These are phyloP conservation scores for Branchellion lobata DNA, from an alignment of 2,888 invertebrate species.

Conservation along the genomic window DNA sequence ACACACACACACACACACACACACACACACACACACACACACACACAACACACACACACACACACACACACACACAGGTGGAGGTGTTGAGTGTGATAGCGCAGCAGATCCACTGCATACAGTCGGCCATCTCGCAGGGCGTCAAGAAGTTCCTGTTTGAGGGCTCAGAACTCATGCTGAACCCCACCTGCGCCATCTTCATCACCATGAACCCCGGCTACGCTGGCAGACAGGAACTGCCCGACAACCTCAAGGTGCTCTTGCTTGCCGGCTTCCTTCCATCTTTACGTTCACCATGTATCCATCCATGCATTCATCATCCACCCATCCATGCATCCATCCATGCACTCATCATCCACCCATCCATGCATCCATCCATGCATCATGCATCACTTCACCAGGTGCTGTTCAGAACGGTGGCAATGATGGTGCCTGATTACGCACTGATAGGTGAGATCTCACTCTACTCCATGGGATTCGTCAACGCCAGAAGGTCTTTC, in stretches of 20 bases:
- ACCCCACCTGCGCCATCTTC: constrained; percentile 63
- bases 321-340: no score
- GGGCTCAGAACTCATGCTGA: constrained; percentile 61
- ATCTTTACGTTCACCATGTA: no score
- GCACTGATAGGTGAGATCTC: constrained; percentile 63
- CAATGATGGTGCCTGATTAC: constrained; percentile 64
- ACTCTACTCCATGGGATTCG: constrained; percentile 64
- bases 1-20: no score
- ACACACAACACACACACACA: no score
- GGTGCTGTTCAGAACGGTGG: constrained; percentile 65
- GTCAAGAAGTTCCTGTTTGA: constrained; percentile 72
- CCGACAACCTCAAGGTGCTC: constrained; percentile 61
- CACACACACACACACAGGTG: not conserved
- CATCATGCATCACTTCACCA: constrained; percentile 46
- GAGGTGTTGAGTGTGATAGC: constrained; percentile 90
- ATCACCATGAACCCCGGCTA: constrained; percentile 65
- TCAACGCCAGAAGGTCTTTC: constrained; percentile 65
- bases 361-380: not conserved
- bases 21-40: no score
- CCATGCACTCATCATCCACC: no score
- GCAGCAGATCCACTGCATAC: constrained; percentile 88
- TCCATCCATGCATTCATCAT: no score
- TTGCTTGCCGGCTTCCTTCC: not conserved
- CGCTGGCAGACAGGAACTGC: constrained; percentile 63
- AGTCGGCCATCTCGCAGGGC: constrained; percentile 79